Base-by-base conservation (phyloP, 2,888 invertebrate species). In the Ochropleura leucogaster region DNA sequence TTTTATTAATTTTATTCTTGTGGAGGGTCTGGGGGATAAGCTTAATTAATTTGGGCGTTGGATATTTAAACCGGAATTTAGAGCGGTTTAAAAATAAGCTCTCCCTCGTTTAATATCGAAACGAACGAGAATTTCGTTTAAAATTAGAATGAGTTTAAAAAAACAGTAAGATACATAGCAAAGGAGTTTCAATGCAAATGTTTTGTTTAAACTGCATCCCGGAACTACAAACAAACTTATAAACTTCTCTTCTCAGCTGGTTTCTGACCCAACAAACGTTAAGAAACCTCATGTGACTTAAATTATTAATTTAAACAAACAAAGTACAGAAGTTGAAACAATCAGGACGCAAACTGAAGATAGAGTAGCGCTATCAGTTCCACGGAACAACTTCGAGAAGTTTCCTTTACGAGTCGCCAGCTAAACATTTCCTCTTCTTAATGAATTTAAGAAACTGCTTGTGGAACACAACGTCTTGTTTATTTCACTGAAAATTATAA, bases 391-490 rank as follows among this genome's bases (percentile, higher is more conserved):
- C 89, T 90, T 89, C 55, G 68, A 66, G 57, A 84, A 89, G 87
- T 89, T 91, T 87, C 83, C 85, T 85, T 85, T 87, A 88, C 84
- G 84, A 86, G 85, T 83, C 86, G 82, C 75, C 72, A 68, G 82
- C 80, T 85, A 88, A 90, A 91, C 88, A 90, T 88, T 90, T 89
- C 86, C 85, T 85, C 74, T 79, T 84, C 88, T 87, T 90, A 90
- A 93, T 92, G 87, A 91, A 90, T 92, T 92, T 91, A 89, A 88
- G 86, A 85, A 84, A 88, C 81, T 84, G 82, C 81, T 81, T 82
- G 81, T 60, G 85, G 74, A 85, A 89, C 85, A 75, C 73, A 82
- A 72, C 30, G 71, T 30, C 57, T 79, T 80, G 84, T 85, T 84
- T 86, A 80, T 84, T 77, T 76, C 60, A 78, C 46, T 69, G 64